Percentiles rank a stretch among this genome's conserved stretches.
Conservation (phyloP, 2,113 vertebrate species). For the Cacatua alba region DNA sequence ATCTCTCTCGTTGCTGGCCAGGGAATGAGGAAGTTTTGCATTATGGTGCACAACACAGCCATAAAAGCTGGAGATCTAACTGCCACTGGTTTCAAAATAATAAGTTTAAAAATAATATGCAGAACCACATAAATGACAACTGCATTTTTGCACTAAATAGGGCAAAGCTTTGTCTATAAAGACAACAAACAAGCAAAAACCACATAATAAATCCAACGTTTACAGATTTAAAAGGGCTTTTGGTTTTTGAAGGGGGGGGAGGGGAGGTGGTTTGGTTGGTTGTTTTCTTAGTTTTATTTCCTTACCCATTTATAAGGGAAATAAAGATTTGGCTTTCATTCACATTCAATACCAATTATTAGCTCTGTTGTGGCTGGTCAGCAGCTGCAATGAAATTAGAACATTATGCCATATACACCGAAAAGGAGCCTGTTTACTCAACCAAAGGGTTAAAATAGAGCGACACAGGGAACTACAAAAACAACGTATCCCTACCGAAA, state of each 20-base stretch:
- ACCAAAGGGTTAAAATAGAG: background rate
- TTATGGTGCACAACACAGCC: background rate
- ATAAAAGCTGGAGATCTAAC: background rate
- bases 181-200: background rate
- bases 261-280: background rate
- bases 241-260: background rate
- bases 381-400: background rate
- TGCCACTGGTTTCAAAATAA: background rate
- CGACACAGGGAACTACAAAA: background rate
- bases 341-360: background rate
- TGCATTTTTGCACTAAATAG: background rate
- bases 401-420: accelerated
- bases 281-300: background rate
- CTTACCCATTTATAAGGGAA: background rate
- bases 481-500: accelerated
- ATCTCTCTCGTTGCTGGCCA: background rate
- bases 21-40: background rate
- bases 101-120: background rate
- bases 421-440: background rate
- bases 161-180: background rate
- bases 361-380: background rate
- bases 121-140: background rate
- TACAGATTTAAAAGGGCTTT: background rate
- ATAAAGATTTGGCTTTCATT: background rate
- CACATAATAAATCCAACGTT: background rate